These are phyloP conservation scores for Leptura quadrifasciata DNA, from an alignment of 2,888 invertebrate genomes.

Conservation along the genomic window DNA sequence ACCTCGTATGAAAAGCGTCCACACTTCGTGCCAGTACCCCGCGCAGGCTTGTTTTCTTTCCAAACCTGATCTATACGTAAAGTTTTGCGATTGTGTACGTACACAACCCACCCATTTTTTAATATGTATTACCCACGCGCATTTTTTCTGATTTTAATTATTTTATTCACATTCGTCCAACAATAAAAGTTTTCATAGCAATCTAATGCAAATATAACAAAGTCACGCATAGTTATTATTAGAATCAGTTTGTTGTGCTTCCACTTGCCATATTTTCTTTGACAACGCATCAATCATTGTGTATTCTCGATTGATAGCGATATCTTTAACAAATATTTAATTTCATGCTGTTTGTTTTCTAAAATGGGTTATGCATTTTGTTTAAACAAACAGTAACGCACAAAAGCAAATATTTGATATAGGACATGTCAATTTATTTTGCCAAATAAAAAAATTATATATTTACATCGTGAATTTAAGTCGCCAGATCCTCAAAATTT, in stretches of 20 bases:
- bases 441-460: not conserved
- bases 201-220: not conserved
- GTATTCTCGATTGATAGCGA: not conserved
- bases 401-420: not conserved
- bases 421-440: not conserved
- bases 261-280: not conserved
- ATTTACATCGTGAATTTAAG: not conserved
- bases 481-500: no score
- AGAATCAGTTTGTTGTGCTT: not conserved
- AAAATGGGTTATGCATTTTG: conserved; percentile 1
- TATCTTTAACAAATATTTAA: conserved; percentile 2
- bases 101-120: no score
- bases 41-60: no score
- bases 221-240: not conserved
- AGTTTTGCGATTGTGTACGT: no score
- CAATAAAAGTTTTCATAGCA: not conserved
- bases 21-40: no score
- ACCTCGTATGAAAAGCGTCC: no score
- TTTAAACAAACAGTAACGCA: not conserved
- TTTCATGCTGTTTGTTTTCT: conserved; percentile 7
- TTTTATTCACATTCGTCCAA: no score
- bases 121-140: no score
- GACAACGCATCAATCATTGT: conserved; percentile 1
- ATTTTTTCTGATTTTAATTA: no score
- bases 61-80: no score